Base-by-base conservation (phyloP, 53 echinoderm and acorn worm genomes). In the Paracentrotus lividus region DNA sequence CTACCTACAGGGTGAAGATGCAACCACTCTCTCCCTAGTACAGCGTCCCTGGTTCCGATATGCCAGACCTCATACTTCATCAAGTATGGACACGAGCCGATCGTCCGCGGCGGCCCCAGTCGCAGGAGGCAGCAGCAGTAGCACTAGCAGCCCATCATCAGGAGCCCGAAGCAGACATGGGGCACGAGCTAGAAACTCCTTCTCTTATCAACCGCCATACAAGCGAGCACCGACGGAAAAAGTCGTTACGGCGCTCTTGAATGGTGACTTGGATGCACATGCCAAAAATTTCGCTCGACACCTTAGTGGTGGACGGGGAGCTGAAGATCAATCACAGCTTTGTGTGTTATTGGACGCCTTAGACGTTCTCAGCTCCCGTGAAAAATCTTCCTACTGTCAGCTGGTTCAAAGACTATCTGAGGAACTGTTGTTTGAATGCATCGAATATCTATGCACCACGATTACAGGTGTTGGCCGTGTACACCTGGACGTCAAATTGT, bases 371-470 rank as follows among this genome's bases (percentile, higher is more conserved):
- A 94, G 96, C 47, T 88, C 97, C n/a, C 94, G 93, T 44, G 97
- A 98, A 53, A 95, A 96, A 86, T 55, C 88, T 57, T 69, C 84
- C 2, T 98, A 98, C 78, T 98, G 96, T 84, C 93, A 95, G 56
- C 88, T 98, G 33, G 96, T 98, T 14, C 99, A 98, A 68, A 95
- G 96, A 38, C 85, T 98, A n/a, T 95, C 96, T 0, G 99, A 98
- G 77, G 96, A 93, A n/a, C 77, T 98, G 49, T 53, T 98, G 86
- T 94, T 95, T 57, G 95, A 98, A 67, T 97, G 97, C 58, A 67
- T 97, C 57, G 97, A 95, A 20, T 97, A 95, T 66, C 84, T 97
- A 36, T 95, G 97, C 93, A 90, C 92, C 14, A 90, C 60, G n/a
- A 72, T 81, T 69, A 90, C 94, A 33, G 92, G 85, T 36, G 93